These are phyloP conservation scores for Phocoena sinus DNA, from an alignment of 2,113 vertebrate species.

Conservation along the genomic window DNA sequence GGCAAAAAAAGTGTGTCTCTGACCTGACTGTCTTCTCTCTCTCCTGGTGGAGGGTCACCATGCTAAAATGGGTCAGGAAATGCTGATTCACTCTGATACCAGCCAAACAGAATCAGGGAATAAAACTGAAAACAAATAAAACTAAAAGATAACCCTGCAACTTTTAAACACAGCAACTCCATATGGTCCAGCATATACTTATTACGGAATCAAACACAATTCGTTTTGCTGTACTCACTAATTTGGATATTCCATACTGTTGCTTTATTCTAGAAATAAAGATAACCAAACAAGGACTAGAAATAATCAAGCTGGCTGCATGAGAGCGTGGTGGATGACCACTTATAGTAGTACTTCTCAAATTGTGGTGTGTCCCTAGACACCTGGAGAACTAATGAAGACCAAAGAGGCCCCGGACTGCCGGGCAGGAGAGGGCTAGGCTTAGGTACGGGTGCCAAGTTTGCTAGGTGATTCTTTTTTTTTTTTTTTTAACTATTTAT, in stretches of 20 bases:
- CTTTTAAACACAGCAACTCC: not conserved
- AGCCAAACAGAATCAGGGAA: not conserved
- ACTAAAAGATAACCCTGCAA: not conserved
- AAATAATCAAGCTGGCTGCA: not conserved
- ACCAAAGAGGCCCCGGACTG: no score
- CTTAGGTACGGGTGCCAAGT: not conserved
- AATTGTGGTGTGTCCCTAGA: not conserved
- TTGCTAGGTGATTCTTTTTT: not conserved
- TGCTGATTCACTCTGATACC: not conserved
- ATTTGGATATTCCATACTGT: no score
- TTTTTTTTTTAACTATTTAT: no score
- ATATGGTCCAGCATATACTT: not conserved
- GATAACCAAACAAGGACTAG: not conserved
- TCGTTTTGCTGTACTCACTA: not conserved
- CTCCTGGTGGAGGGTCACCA: not conserved
- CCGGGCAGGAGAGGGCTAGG: accelerated
- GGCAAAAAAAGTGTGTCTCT: not conserved
- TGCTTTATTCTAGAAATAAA: conserved; percentile 4
- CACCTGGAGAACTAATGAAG: accelerated
- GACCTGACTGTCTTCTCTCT: not conserved
- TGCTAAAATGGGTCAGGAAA: not conserved
- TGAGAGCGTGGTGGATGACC: not conserved
- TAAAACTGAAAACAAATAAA: not conserved
- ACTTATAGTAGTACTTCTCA: not conserved
- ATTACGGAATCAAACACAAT: not conserved